A percentile compares a stretch with the other conserved stretches of the same genome.
phyloP scores from a whole-genome alignment of 2,113 vertebrate genomes.

The Actenoides lindsayi region DNA sequence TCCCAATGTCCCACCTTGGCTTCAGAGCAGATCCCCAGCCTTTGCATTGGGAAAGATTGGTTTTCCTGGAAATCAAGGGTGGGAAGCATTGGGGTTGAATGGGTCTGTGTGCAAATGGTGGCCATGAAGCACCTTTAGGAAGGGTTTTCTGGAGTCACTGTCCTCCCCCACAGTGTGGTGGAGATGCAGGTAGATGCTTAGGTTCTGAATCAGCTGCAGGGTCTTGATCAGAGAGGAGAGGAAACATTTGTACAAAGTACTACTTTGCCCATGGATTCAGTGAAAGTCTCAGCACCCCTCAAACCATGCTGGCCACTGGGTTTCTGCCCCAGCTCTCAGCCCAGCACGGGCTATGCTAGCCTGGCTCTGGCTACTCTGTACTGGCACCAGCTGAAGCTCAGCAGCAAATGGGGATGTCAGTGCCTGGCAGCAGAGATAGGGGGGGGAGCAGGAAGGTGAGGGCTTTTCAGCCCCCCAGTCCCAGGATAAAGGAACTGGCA shows the following conservation, averaged over 20 bases:
- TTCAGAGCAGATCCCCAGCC: background rate
- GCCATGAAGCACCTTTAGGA: background rate
- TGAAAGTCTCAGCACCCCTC: background rate
- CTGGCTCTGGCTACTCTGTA: background rate
- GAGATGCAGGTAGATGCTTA: background rate
- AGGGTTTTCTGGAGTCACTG: background rate
- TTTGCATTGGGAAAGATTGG: background rate
- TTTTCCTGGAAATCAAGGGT: background rate
- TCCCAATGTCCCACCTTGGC: background rate
- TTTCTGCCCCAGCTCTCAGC: background rate
- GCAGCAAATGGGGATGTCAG: background rate
- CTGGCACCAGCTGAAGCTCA: background rate
- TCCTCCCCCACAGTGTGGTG: accelerated
- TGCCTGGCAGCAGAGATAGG: background rate
- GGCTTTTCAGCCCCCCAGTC: background rate
- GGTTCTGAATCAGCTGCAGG: background rate
- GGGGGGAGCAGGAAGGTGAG: background rate
- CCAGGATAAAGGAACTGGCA: background rate
- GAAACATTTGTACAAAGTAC: background rate
- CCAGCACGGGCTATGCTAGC: background rate
- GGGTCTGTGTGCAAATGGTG: accelerated
- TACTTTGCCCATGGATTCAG: background rate
- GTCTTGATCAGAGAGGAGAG: background rate
- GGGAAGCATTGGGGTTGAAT: background rate
- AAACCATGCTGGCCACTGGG: background rate